A percentile compares a stretch with the other conserved stretches of the same genome.
These are phyloP conservation scores for Melipona bicolor DNA, from an alignment of 2,888 invertebrate species.

Conservation along the genomic window DNA sequence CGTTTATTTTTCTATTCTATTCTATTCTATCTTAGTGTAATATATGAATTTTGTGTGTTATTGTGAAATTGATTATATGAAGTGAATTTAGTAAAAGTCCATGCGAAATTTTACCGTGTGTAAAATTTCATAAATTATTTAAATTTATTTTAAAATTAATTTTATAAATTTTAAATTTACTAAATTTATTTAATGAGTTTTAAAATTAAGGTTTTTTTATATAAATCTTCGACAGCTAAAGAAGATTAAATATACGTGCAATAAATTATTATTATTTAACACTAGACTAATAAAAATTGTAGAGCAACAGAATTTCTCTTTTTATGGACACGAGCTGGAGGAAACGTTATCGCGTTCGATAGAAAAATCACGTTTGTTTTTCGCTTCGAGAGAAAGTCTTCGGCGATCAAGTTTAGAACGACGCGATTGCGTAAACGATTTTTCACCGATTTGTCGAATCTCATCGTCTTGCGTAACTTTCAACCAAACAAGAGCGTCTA, in stretches of 20 bases:
- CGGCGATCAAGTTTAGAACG: slow-evolving; percentile 34
- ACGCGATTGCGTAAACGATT: slow-evolving; percentile 41
- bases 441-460: slow-evolving; percentile 6
- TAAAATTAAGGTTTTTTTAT: too few species aligned
- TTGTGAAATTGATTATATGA: background rate
- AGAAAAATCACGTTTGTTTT: slow-evolving; percentile 43
- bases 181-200: too few species aligned
- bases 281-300: background rate
- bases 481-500: background rate
- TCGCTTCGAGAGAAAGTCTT: slow-evolving; percentile 41
- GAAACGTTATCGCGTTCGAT: slow-evolving; percentile 19
- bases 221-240: too few species aligned
- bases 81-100: background rate
- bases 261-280: too few species aligned
- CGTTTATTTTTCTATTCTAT: background rate
- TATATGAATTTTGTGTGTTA: background rate
- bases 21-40: background rate
- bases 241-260: too few species aligned
- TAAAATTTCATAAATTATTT: too few species aligned
- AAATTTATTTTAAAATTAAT: too few species aligned
- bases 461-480: background rate
- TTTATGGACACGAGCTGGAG: background rate
- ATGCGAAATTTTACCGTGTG: background rate
- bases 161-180: too few species aligned
- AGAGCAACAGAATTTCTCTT: background rate